These are phyloP conservation scores for Rhyacophila brunnea DNA, from an alignment of 1,140 invertebrate genomes.

Conservation along the genomic window DNA sequence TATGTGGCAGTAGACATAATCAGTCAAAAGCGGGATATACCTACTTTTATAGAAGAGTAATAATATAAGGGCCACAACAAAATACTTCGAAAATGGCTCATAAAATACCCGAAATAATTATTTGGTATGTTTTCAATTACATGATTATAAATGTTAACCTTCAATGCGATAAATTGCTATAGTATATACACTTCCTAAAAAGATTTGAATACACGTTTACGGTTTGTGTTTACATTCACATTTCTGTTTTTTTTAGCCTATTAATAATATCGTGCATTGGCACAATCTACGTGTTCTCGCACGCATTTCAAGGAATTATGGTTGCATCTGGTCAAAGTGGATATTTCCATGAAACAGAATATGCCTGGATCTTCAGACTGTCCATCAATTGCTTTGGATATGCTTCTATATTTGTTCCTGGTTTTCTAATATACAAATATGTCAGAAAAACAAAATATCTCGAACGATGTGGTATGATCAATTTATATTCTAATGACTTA, in stretches of 20 bases:
- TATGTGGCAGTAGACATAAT: too few species aligned
- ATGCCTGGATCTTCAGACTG: slow-evolving; percentile 76
- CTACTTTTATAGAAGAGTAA: too few species aligned
- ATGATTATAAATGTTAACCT: not conserved
- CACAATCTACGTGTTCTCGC: slow-evolving; percentile 55
- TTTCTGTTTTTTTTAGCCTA: slow-evolving; percentile 41
- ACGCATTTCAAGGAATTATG: slow-evolving; percentile 54
- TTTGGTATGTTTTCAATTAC: not conserved
- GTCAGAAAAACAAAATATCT: slow-evolving; percentile 77
- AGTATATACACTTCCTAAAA: not conserved
- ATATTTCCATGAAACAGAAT: slow-evolving; percentile 44
- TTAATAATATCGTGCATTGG: slow-evolving; percentile 52
- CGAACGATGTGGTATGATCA: slow-evolving; percentile 69
- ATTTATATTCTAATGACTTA: too few species aligned
- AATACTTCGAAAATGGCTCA: slow-evolving; percentile 2
- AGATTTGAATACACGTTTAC: not conserved
- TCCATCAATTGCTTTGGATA: slow-evolving; percentile 86
- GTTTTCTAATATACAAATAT: slow-evolving; percentile 82
- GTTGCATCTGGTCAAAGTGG: slow-evolving; percentile 47
- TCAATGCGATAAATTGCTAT: not conserved
- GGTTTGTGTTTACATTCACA: not conserved
- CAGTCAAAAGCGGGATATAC: too few species aligned
- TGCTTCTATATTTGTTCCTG: slow-evolving; percentile 82
- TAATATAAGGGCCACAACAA: not conserved
- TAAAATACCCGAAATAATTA: slow-evolving; percentile 5